Percentiles rank a stretch among this genome's conserved stretches.
phyloP scores from a whole-genome alignment of 2,888 invertebrate species.

The Asteroscopus sphinx region DNA sequence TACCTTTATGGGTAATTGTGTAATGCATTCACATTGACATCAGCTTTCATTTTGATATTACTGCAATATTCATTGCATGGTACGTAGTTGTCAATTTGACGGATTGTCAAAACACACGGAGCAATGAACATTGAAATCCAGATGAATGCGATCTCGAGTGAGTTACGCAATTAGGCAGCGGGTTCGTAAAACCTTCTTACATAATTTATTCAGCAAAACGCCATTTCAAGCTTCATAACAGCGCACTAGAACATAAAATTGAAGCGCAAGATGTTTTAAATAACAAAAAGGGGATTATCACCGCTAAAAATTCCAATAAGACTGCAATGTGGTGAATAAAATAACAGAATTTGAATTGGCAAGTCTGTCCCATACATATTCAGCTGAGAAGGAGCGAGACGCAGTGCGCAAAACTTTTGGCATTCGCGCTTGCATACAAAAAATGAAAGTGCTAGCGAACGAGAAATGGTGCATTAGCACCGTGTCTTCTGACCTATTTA shows the following conservation, averaged over 20 bases:
- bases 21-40: too few relatives aligned
- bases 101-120: too few relatives aligned
- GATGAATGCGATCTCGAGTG: too few relatives aligned
- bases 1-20: too few relatives aligned
- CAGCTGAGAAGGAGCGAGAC: slow-evolving; percentile 74
- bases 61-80: too few relatives aligned
- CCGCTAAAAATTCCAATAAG: slow-evolving; percentile 71
- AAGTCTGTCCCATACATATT: slow-evolving; percentile 85
- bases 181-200: neutral
- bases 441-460: slow-evolving; percentile 81
- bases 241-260: slow-evolving; percentile 18
- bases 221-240: slow-evolving; percentile 28
- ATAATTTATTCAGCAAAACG: slow-evolving; percentile 9
- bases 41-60: too few relatives aligned
- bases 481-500: slow-evolving; percentile 54
- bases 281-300: slow-evolving; percentile 54
- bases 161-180: too few relatives aligned
- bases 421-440: slow-evolving; percentile 88
- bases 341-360: slow-evolving; percentile 84
- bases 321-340: slow-evolving; percentile 76
- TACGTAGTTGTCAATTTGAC: too few relatives aligned
- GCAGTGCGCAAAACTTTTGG: slow-evolving; percentile 89
- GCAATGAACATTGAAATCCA: too few relatives aligned
- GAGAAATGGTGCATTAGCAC: slow-evolving; percentile 76
- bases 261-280: slow-evolving; percentile 48